Base-by-base conservation (phyloP, 2,888 invertebrate species). In the Agrotis segetum region DNA sequence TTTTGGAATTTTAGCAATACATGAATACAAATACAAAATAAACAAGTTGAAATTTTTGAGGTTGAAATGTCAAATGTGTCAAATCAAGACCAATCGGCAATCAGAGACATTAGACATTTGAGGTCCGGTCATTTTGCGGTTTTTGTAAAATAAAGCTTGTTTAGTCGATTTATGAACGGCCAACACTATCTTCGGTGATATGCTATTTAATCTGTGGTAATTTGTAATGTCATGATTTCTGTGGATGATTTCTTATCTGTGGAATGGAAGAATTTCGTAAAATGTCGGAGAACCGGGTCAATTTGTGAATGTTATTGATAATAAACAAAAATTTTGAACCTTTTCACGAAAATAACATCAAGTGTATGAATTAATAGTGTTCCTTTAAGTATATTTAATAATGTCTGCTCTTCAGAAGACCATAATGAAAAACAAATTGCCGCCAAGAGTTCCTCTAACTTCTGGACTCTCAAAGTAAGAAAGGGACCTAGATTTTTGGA, bases 401-500 rank as follows among this genome's bases (percentile, higher is more conserved):
- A 98, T 98, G 98, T 98, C 98, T 68, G 96, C 97, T 73, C 96
- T 98, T 84, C 98, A 98, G 89, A 97, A 97, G 90, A 97, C 96
- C 87, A 96, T 98, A 77, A 92, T 97, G 88, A 97, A 97, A 91
- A 97, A 96, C 79, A 97, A 97, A 91, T 92, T 98, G 82, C 98
- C 97, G 82, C 97, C 97, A 64, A 92, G 91, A 85, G 93, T 91
- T 84, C 97, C 96, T 34, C 94, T 88, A 88, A 92, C 92, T 71
- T 91, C 93, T 50, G 92, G 90, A 56, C 77, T 90, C 73, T 88
- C 93, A 34, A 92, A 93, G 94, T 94, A 90, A 89, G 92, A 24
- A 64, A 47, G 46, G 19, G 46, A 55, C 59, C 21, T 50, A 46
- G 4, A 67, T 62, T 66, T 59, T 24, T 19, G 46, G 11, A 6